Base-by-base conservation (phyloP, 2,113 vertebrate genomes). In the Pluvianellus socialis region DNA sequence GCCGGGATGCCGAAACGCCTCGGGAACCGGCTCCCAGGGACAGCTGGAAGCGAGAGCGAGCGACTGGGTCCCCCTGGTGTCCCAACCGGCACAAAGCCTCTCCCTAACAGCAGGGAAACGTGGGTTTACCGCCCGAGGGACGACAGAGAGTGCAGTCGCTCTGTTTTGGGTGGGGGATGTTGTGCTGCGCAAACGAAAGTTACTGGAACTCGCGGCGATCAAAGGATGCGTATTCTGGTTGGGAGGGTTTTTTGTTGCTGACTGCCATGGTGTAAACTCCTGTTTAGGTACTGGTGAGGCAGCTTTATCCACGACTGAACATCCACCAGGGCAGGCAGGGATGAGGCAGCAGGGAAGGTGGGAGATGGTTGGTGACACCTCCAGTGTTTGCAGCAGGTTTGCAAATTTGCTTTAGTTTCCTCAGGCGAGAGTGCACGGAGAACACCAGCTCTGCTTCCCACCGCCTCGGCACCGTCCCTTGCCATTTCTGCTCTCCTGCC, bases 71-170 rank as follows among this genome's bases (percentile, higher is more conserved):
- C 59, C 8, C 2, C 70, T 67, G 49, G 53, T 86, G 79, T 62
- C 68, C 23, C 21, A 7, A 13, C 12, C 3, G 6, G 28, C 47
- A 27, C 8, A 26, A 32, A 20, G 59, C 53, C 28, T n/a, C 1
- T 0, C 38, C 14, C 3, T 44, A 6, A 12, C 33, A 53, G 61
- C 66, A 30, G 53, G 9, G 35, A 33, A 53, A 12, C 6, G 0
- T 4, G 26, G 7, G 24, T 40, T 26, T 19, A 2, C 22, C 9
- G 33, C 65, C 58, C 52, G 10, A 20, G 62, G 18, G 28, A 10
- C 4, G 6, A 26, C 33, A 13, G 45, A 79, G 65, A 28, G 27
- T 21, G 33, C 4, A 32, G 26, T 1, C 3, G 0, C 27, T 72
- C 8, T 55, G 1, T 9, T 65, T 28, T 20, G 59, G 45, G 8